Evolutionary conservation across 2,888 invertebrate genomes (phyloP).

Genomic region (Clusia tigrina): DNA sequence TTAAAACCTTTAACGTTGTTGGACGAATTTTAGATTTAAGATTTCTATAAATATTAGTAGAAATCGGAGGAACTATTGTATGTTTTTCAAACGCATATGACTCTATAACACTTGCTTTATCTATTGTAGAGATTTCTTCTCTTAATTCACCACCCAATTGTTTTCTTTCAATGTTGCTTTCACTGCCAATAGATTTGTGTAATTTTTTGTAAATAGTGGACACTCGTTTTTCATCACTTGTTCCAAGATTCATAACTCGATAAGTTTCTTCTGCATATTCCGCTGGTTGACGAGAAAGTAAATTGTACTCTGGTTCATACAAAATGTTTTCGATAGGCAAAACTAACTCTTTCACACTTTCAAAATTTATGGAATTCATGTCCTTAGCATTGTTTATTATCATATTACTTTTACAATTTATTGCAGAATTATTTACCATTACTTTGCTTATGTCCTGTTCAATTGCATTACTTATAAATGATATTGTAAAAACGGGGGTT

Average conservation of each 20-base stretch:
- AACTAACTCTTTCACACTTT: constrained; percentile 3
- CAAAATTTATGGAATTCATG: background rate
- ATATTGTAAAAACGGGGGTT: constrained; percentile 30
- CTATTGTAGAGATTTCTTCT: constrained; percentile 83
- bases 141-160: constrained; percentile 84
- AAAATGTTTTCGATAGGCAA: constrained; percentile 70
- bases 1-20: constrained; percentile 74
- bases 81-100: constrained; percentile 89
- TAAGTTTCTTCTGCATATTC: constrained; percentile 87
- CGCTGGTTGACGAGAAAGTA: constrained; percentile 83
- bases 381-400: background rate
- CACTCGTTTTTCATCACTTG: constrained; percentile 50
- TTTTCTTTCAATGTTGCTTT: constrained; percentile 80
- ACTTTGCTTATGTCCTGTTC: constrained; percentile 8
- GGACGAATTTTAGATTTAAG: constrained; percentile 72
- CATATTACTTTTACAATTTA: constrained; percentile 13
- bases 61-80: constrained; percentile 85
- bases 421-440: constrained; percentile 12
- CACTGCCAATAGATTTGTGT: constrained; percentile 53
- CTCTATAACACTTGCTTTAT: constrained; percentile 89
- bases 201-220: constrained; percentile 65
- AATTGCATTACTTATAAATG: constrained; percentile 27
- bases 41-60: constrained; percentile 72
- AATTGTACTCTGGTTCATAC: constrained; percentile 84
- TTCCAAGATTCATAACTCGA: constrained; percentile 80